Conservation (phyloP, 2,797 vertebrate genomes). For the Emys orbicularis region DNA sequence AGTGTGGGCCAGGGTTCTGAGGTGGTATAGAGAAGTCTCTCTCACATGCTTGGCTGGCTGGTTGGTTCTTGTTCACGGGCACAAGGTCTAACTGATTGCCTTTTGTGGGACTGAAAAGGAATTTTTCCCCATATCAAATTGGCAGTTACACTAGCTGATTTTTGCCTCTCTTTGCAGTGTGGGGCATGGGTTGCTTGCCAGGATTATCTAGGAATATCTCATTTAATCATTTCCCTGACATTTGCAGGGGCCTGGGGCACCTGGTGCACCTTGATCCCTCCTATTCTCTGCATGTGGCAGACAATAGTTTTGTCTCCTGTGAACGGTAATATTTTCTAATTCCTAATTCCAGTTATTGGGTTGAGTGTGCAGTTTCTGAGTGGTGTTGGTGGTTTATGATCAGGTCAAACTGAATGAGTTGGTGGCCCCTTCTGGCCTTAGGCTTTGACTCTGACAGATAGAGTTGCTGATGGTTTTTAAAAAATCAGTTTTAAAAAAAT, state of each 20-base stretch:
- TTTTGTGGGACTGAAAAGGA: neutral
- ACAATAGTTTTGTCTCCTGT: too few relatives aligned
- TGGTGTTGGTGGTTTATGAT: too few relatives aligned
- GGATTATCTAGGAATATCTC: neutral
- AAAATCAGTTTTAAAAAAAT: too few relatives aligned
- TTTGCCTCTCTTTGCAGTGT: neutral
- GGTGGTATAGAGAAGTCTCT: neutral
- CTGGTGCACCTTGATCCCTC: neutral
- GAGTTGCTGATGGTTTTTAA: neutral
- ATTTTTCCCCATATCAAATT: neutral
- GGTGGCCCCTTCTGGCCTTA: too few relatives aligned
- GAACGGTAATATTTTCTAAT: too few relatives aligned
- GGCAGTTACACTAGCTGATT: neutral
- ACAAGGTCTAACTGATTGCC: neutral
- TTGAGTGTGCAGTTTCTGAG: too few relatives aligned
- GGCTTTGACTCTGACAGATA: too few relatives aligned
- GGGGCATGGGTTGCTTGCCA: neutral
- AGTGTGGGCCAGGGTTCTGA: neutral
- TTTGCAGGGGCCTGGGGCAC: neutral
- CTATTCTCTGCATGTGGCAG: neutral
- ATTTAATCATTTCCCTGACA: neutral
- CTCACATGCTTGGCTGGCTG: neutral
- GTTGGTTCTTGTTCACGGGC: too few relatives aligned
- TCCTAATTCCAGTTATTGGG: too few relatives aligned
- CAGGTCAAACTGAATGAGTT: too few relatives aligned